A percentile compares a stretch with the other conserved stretches of the same genome.
These are phyloP conservation scores for Mormyrops attenuatus DNA, from an alignment of 2,797 vertebrate species.

Conservation along the genomic window DNA sequence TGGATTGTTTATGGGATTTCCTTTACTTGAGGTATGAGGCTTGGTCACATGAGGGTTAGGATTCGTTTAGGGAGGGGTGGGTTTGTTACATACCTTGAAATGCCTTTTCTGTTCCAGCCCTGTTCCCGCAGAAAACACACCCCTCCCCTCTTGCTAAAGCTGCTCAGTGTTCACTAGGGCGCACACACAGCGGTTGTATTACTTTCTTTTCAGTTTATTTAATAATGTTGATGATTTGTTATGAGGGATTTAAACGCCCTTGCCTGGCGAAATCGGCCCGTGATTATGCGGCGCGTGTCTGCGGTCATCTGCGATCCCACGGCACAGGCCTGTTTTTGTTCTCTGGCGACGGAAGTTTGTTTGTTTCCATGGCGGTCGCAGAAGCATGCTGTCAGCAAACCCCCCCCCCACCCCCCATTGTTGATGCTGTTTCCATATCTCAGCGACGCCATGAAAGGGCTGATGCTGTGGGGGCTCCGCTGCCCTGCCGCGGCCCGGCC, in stretches of 20 bases:
- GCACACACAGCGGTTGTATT: not conserved
- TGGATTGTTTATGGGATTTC: not conserved
- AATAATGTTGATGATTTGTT: not conserved
- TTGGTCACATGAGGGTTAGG: not conserved
- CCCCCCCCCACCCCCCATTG: not conserved
- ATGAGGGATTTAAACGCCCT: not conserved
- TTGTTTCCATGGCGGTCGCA: not conserved
- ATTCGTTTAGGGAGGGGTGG: not conserved
- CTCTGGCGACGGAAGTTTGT: not conserved
- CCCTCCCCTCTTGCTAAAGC: not conserved
- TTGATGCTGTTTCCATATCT: not conserved
- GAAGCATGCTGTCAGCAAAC: not conserved
- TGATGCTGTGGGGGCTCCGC: not conserved
- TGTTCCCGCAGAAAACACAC: not conserved
- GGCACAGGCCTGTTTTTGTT: not conserved
- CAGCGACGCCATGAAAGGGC: not conserved
- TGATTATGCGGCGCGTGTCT: not conserved
- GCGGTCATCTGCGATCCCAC: not conserved
- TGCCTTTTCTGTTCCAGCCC: not conserved
- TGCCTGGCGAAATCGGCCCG: not conserved
- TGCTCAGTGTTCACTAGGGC: not conserved
- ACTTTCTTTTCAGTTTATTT: conserved; percentile 4
- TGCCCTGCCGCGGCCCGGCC: not conserved
- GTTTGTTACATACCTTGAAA: not conserved
- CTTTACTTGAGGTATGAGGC: not conserved